Conservation (phyloP, 92 coral and sea anemone species). For the Zoanthus gigantus region DNA sequence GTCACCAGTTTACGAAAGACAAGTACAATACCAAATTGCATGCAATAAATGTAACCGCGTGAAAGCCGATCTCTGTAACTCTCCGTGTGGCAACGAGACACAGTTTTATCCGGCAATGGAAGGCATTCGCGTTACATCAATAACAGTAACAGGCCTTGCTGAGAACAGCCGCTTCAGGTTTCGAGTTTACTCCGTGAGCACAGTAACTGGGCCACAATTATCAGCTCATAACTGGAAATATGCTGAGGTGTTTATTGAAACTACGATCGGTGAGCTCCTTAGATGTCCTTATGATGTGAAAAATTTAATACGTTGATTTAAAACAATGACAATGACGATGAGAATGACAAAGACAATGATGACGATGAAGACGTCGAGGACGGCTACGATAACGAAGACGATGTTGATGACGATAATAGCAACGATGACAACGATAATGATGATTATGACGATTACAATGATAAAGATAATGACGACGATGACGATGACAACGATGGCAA, state of each 20-base stretch:
- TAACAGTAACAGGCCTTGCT: conserved; percentile 15
- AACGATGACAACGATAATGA: not conserved
- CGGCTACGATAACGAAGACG: not conserved
- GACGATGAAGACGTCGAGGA: not conserved
- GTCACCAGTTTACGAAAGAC: conserved; percentile 14
- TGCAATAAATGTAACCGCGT: conserved; percentile 13
- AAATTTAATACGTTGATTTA: too few species aligned
- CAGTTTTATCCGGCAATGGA: not conserved
- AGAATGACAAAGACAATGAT: not conserved
- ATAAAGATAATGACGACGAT: not conserved
- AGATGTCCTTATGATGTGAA: too few species aligned
- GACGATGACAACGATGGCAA: not conserved
- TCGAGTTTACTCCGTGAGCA: conserved; percentile 32
- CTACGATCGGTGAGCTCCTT: not conserved
- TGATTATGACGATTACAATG: not conserved
- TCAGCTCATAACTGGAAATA: conserved; percentile 24
- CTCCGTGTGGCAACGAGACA: conserved; percentile 25
- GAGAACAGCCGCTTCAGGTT: conserved; percentile 14
- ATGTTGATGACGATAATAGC: too few species aligned
- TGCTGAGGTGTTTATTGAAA: conserved; percentile 17
- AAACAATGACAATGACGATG: not conserved
- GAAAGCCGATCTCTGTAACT: conserved; percentile 4
- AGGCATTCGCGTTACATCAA: conserved; percentile 3
- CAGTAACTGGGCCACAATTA: not conserved
- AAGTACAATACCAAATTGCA: conserved; percentile 5